Conservation (phyloP, 2,888 invertebrate species). For the Diplazon laetatorius region DNA sequence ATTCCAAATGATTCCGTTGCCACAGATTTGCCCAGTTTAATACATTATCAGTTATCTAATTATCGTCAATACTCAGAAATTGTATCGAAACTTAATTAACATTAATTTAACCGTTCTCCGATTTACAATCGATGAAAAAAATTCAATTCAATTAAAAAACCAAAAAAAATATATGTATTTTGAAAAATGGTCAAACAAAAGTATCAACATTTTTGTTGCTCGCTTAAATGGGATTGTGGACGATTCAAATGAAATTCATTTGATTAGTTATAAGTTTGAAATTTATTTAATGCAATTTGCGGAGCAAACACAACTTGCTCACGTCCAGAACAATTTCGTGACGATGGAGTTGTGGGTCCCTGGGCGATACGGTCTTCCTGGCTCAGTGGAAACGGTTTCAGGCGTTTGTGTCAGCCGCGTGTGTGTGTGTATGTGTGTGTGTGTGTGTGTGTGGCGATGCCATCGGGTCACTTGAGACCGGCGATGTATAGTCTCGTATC, state of each 20-base stretch:
- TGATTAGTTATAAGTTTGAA: not conserved
- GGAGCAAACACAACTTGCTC: not conserved
- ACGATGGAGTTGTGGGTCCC: not conserved
- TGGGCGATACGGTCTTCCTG: constrained; percentile 1
- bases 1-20: too few relatives aligned
- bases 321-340: not conserved
- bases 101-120: too few relatives aligned
- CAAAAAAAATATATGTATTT: too few relatives aligned
- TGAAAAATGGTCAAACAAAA: too few relatives aligned
- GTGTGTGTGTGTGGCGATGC: not conserved
- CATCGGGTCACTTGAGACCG: constrained; percentile 18
- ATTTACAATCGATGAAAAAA: too few relatives aligned
- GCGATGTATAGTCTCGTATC: constrained; percentile 29
- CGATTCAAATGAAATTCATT: not conserved
- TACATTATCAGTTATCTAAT: too few relatives aligned
- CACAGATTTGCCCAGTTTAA: not conserved
- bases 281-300: not conserved
- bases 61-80: too few relatives aligned
- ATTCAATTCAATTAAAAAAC: too few relatives aligned
- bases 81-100: too few relatives aligned
- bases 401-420: too few relatives aligned
- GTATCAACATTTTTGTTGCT: too few relatives aligned
- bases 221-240: too few relatives aligned
- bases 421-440: constrained; percentile 1
- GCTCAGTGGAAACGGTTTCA: constrained; percentile 2